Evolutionary conservation across 2,797 vertebrate genomes (phyloP).

Genomic region (Hoplostethus atlanticus): DNA sequence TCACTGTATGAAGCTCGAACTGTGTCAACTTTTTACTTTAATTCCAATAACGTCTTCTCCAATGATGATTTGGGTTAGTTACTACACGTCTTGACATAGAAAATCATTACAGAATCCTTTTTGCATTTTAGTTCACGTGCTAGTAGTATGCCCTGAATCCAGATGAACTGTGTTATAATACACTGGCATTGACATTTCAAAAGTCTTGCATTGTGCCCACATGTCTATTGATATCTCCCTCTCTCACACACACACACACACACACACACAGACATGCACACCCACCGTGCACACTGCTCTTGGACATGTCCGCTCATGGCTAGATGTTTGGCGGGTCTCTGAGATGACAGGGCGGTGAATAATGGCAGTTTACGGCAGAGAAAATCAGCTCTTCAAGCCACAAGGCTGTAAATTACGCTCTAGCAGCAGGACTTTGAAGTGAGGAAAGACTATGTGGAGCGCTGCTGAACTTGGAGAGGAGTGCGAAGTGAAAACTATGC

Average conservation of each 20-base stretch:
- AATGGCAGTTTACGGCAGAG: conserved; percentile 66
- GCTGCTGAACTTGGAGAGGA: conserved; percentile 12
- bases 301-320: conserved; percentile 44
- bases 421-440: conserved; percentile 62
- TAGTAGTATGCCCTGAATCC: not conserved
- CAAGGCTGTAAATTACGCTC: conserved; percentile 62
- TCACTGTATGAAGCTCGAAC: no score
- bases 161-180: not conserved
- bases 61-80: not conserved
- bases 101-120: not conserved
- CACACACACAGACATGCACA: conserved; percentile 19
- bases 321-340: conserved; percentile 41
- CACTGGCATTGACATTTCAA: not conserved
- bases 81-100: not conserved
- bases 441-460: conserved; percentile 37
- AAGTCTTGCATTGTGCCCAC: not conserved
- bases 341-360: conserved; percentile 68
- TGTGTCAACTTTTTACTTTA: not conserved
- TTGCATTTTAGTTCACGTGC: not conserved
- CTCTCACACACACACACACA: conserved; percentile 15
- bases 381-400: conserved; percentile 46
- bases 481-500: conserved; percentile 1
- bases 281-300: conserved; percentile 13
- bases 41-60: not conserved
- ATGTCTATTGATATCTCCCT: not conserved